These are phyloP conservation scores for Disparrhopalites patrizii DNA, from an alignment of 2,888 invertebrate species.

Conservation along the genomic window DNA sequence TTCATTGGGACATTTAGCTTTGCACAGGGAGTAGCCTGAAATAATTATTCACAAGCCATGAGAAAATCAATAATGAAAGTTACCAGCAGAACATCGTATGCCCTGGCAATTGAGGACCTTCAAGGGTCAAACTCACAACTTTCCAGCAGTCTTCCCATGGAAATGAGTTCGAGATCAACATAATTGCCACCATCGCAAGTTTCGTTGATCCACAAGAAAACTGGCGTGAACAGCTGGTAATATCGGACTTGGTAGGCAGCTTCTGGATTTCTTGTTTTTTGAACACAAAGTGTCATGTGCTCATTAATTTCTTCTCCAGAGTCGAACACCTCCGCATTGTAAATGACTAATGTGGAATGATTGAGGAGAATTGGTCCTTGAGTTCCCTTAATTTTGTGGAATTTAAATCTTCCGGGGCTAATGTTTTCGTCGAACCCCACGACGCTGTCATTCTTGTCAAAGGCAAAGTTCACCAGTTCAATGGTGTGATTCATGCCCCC, in stretches of 20 bases:
- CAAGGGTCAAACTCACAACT: too few relatives aligned
- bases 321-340: slow-evolving; percentile 14
- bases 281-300: not conserved
- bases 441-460: not conserved
- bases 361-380: not conserved
- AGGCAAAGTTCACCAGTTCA: not conserved
- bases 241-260: not conserved
- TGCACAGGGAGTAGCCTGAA: not conserved
- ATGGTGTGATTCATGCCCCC: slow-evolving; percentile 6
- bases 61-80: too few relatives aligned
- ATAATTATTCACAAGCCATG: not conserved
- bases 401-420: not conserved
- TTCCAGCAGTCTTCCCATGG: not conserved
- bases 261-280: slow-evolving; percentile 7
- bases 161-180: slow-evolving; percentile 12
- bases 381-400: not conserved
- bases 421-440: not conserved
- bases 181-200: slow-evolving; percentile 20
- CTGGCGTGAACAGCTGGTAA: not conserved
- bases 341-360: not conserved
- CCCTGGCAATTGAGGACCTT: too few relatives aligned
- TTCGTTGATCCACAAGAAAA: slow-evolving; percentile 1
- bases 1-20: not conserved
- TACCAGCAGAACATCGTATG: too few relatives aligned
- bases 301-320: not conserved